These are phyloP conservation scores for Acleris literana DNA, from an alignment of 2,888 invertebrate species.

Conservation along the genomic window DNA sequence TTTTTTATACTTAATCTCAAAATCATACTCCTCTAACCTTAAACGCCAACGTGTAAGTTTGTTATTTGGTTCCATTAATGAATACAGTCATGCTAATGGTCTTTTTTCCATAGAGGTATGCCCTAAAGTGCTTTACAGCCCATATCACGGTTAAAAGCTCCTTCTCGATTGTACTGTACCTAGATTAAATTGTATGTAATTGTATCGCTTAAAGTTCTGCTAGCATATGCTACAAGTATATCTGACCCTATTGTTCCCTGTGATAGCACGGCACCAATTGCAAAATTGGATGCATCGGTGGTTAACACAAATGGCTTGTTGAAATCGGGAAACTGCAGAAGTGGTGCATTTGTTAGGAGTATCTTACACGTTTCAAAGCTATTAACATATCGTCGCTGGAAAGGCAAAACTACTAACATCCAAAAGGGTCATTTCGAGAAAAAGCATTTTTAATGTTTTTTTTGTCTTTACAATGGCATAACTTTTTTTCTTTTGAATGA, in stretches of 20 bases:
- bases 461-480: no score
- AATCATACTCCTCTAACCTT: constrained; percentile 42
- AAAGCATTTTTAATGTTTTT: no score
- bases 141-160: constrained; percentile 35
- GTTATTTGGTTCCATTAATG: constrained; percentile 39
- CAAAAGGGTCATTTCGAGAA: no score
- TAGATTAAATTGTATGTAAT: no score
- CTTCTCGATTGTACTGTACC: constrained; percentile 34
- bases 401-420: no score
- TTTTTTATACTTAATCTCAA: constrained; percentile 38
- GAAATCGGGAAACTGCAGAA: constrained; percentile 55
- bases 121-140: constrained; percentile 33
- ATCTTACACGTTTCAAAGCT: constrained; percentile 39
- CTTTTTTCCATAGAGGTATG: constrained; percentile 37
- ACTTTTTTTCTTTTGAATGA: no score
- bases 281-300: constrained; percentile 16
- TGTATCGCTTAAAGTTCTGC: neutral
- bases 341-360: constrained; percentile 46
- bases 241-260: constrained; percentile 36
- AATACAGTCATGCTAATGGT: constrained; percentile 38
- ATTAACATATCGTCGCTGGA: constrained; percentile 41
- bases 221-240: constrained; percentile 21
- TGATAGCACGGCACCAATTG: constrained; percentile 35
- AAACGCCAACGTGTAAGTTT: constrained; percentile 43
- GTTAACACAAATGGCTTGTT: constrained; percentile 23